Base-by-base conservation (phyloP, 2,797 vertebrate genomes). In the Macroramphosus scolopax region DNA sequence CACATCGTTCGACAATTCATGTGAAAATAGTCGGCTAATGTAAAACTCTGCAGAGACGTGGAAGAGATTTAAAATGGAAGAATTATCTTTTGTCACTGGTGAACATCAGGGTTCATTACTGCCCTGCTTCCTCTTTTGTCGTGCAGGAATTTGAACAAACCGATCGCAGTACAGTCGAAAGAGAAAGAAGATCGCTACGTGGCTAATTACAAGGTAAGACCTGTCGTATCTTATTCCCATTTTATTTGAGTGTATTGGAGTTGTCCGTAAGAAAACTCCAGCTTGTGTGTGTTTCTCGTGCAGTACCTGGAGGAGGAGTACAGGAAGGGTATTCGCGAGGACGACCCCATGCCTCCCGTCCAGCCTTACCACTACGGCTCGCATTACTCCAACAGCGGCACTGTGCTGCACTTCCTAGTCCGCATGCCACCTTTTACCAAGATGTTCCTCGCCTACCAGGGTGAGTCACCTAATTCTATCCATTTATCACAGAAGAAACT, bases 351-450 rank as follows among this genome's bases (percentile, higher is more conserved):
- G 97, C 97, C 97, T 2, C 96, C 97, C 0, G 96, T 98, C 5
- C 97, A 95, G 69, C 97, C 97, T 0, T 99, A 99, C 74, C 97
- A 99, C 80, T 98, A 99, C 2, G 97, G 97, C 80, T 99, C 97
- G 11, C 97, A 99, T 81, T 99, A 98, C 67, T 99, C 97, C 60
- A 99, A 99, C 88, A 98, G 96, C 1, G 96, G 97, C 72, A 99
- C 97, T 0, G 95, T 98, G 46, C 92, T 98, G 13, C 97, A 99
- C 85, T 99, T 99, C 84, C 85, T 99, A 55, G 96, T 99, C 70
- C 90, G 97, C 44, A 92, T 99, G 91, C 97, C 97, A 4, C 97
- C 96, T 18, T 99, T 99, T 77, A 99, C 97, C 31, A 98, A 97
- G 78, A 99, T 99, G 97, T 99, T 99, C 66, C 89, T 99, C 30